Evolutionary conservation across 2,797 vertebrate species (phyloP), one percentile per base, ranked within the genome.

Genomic region (Alcedo quadribrachys): DNA sequence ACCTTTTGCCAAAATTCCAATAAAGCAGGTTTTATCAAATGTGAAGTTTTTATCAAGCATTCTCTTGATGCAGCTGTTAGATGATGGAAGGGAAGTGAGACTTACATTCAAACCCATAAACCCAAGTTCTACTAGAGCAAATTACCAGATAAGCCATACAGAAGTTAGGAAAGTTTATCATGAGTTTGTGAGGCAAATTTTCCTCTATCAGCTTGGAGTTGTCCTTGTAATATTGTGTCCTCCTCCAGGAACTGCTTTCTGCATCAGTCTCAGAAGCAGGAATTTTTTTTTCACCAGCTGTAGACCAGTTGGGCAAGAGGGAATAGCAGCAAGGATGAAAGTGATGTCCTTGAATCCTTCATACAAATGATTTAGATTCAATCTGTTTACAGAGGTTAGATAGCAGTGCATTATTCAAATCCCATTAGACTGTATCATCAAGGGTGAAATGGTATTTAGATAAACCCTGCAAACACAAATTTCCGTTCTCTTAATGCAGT

Each of bases 321-420:
- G 92, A 96, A 54, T 58, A 93, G 21, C 68, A 79, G 17, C 35
- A 96, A 94, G 86, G 77, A 89, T 4, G 0, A 70, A 93, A 93
- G 57, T 21, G 22, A 43, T 78, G 78, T 71, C 91, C 94, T 96
- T 93, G 93, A 81, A 80, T 86, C 71, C 65, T 88, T 85, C 67
- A 35, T 61, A 66, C 53, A 81, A 87, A 85, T 85, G 58, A 86
- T 92, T 95, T 87, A 95, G 74, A 95, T 92, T 87, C 88, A 95
- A 54, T 96, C 81, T 33, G 28, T 89, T 92, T 96, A 62, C 57
- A 79, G 65, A 90, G 80, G 83, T 81, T 85, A 75, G 27, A 54
- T 35, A 60, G 66, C 62, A 92, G 83, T 73, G 51, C 79, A 57
- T 90, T 87, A 94, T 95, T 95, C 85, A 96, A 76, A 96, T 96